phyloP scores from a whole-genome alignment of 2,888 invertebrate species.

The Thera britannica region DNA sequence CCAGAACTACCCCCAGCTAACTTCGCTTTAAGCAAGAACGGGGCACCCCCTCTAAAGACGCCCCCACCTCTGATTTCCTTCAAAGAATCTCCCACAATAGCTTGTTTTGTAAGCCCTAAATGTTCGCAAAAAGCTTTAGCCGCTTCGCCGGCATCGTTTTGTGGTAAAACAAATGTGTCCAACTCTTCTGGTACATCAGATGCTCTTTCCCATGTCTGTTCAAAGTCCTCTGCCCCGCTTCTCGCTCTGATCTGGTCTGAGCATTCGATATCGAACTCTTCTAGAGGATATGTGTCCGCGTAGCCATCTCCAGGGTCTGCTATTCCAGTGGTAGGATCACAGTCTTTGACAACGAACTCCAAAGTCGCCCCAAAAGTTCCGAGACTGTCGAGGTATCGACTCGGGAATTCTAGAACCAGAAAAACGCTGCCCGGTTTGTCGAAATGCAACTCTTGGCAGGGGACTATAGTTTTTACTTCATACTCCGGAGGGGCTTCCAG shows the following conservation, averaged over 20 bases:
- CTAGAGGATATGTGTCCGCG: constrained; percentile 97
- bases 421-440: constrained; percentile 95
- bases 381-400: constrained; percentile 86
- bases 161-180: constrained; percentile 95
- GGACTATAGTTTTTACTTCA: constrained; percentile 88
- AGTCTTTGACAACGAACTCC: constrained; percentile 97
- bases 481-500: constrained; percentile 94
- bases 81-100: constrained; percentile 70
- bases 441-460: constrained; percentile 92
- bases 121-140: constrained; percentile 74
- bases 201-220: constrained; percentile 91
- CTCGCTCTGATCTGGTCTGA: constrained; percentile 71
- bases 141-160: constrained; percentile 68
- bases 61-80: constrained; percentile 85
- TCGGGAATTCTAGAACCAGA: constrained; percentile 88
- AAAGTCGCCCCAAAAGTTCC: constrained; percentile 95
- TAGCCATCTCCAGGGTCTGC: constrained; percentile 98
- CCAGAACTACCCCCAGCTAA: constrained; percentile 89
- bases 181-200: constrained; percentile 90
- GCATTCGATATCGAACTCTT: constrained; percentile 87
- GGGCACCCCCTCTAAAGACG: constrained; percentile 95
- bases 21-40: constrained; percentile 94
- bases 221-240: constrained; percentile 70
- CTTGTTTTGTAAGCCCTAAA: constrained; percentile 64
- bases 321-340: constrained; percentile 96